Evolutionary conservation across 1,140 invertebrate species (phyloP).

Genomic region (Drosophila simulans): DNA sequence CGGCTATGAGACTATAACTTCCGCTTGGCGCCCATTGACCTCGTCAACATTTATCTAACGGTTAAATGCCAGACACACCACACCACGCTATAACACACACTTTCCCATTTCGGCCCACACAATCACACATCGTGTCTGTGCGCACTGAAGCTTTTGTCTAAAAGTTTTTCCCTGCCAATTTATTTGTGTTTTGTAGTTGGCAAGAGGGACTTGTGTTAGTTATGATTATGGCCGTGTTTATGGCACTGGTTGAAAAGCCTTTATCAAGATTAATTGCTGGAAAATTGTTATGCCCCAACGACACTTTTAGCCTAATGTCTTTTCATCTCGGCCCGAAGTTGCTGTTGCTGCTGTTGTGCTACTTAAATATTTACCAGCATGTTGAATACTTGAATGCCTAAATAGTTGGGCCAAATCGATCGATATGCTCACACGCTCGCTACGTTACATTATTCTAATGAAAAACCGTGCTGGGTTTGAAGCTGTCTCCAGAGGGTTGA

Average conservation of each 20-base stretch:
- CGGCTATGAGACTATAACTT: constrained; percentile 62
- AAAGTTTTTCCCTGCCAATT: constrained; percentile 69
- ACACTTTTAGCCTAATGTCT: constrained; percentile 57
- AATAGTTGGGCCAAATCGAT: constrained; percentile 43
- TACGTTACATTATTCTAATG: constrained; percentile 55
- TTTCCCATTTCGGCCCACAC: constrained; percentile 8
- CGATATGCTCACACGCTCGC: constrained; percentile 38
- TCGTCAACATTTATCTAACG: constrained; percentile 82
- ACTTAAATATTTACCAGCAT: constrained; percentile 48
- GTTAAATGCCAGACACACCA: constrained; percentile 67
- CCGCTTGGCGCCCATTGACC: constrained; percentile 79
- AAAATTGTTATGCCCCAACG: constrained; percentile 68
- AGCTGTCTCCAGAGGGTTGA: constrained; percentile 29
- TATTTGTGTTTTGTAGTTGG: constrained; percentile 63
- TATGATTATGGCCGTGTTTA: constrained; percentile 82
- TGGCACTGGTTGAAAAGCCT: constrained; percentile 72
- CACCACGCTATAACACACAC: constrained; percentile 5
- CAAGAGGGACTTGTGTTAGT: constrained; percentile 59
- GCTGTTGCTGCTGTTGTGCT: neutral
- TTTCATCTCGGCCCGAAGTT: constrained; percentile 21
- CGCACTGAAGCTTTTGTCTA: constrained; percentile 43
- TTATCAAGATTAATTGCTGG: constrained; percentile 79
- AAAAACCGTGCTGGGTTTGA: constrained; percentile 15
- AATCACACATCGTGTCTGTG: constrained; percentile 16
- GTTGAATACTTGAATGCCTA: constrained; percentile 41